Evolutionary conservation across 2,888 invertebrate species (phyloP).

Genomic region (Pteria penguin): DNA sequence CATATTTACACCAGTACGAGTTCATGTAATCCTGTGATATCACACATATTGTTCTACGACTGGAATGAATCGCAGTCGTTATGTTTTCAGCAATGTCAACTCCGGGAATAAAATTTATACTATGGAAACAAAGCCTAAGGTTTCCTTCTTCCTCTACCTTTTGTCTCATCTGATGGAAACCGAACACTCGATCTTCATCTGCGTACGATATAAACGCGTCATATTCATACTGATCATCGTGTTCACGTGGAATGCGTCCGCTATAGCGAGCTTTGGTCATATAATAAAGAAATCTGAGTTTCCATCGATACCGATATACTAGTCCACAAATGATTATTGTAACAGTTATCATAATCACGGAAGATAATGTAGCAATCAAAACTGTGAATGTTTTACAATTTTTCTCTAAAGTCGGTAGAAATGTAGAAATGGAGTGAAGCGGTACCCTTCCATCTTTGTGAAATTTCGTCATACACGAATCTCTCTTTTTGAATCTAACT

Average conservation of each 20-base stretch:
- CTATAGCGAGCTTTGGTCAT: slow-evolving; percentile 23
- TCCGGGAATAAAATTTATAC: slow-evolving; percentile 53
- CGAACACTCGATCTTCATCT: slow-evolving; percentile 42
- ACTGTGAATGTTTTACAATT: not conserved
- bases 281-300: slow-evolving; percentile 32
- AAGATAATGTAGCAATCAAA: not conserved
- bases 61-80: no score
- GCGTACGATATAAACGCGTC: slow-evolving; percentile 59
- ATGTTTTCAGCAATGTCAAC: no score
- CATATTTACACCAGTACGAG: no score
- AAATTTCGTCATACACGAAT: not conserved
- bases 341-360: not conserved
- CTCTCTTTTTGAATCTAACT: not conserved
- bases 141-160: slow-evolving; percentile 36
- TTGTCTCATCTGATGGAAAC: slow-evolving; percentile 23
- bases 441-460: not conserved
- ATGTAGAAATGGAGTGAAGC: not conserved
- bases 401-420: not conserved
- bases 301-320: slow-evolving; percentile 36
- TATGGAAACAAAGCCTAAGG: slow-evolving; percentile 32
- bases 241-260: not conserved
- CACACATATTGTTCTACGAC: no score
- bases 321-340: not conserved
- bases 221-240: slow-evolving; percentile 35
- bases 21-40: no score